phyloP scores from a whole-genome alignment of 2,797 vertebrate genomes.

The Schizothorax lantsangensis region DNA sequence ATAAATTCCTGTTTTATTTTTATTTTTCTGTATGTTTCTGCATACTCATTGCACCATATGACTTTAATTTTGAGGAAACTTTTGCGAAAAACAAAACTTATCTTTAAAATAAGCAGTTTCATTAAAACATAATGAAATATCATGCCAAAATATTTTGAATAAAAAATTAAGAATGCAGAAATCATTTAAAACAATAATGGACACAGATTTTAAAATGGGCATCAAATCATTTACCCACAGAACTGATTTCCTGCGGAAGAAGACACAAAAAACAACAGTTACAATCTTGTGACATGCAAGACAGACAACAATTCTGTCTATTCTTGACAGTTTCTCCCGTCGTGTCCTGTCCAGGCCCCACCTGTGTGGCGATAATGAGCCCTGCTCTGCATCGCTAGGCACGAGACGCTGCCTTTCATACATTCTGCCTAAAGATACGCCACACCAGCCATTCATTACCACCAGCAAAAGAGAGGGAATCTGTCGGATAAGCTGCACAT shows the following conservation, averaged over 20 bases:
- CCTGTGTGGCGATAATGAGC: conserved; percentile 75
- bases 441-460: conserved; percentile 74
- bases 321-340: conserved; percentile 60
- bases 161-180: not conserved
- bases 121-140: not conserved
- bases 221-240: not conserved
- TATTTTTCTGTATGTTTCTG: not conserved
- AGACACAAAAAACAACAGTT: not conserved
- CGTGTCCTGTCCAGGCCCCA: conserved; percentile 67
- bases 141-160: not conserved
- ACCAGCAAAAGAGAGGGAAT: conserved; percentile 63
- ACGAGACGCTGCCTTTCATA: conserved; percentile 70
- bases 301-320: conserved; percentile 67
- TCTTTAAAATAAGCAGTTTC: not conserved
- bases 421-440: conserved; percentile 66
- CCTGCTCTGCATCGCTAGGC: conserved; percentile 66
- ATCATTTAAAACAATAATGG: not conserved
- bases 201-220: not conserved
- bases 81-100: not conserved
- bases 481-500: conserved; percentile 75
- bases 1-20: not conserved
- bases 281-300: conserved; percentile 19
- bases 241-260: not conserved
- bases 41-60: not conserved
- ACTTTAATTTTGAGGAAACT: not conserved